phyloP scores from a whole-genome alignment of 37 sponge, comb jelly and placozoan genomes.

The Eunapius fragilis region DNA sequence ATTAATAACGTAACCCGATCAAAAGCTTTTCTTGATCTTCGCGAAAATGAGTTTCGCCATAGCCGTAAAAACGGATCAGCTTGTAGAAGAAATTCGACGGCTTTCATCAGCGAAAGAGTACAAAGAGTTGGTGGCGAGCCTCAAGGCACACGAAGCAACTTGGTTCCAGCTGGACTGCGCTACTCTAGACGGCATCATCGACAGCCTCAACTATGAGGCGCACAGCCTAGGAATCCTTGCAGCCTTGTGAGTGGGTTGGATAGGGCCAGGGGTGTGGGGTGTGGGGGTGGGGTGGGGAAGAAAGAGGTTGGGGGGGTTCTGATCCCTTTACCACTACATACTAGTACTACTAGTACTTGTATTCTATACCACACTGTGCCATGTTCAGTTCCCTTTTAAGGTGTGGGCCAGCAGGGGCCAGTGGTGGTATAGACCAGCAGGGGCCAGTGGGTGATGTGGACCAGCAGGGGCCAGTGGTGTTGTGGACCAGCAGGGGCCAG shows the following conservation, averaged over 20 bases:
- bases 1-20: background rate
- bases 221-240: conserved; percentile 63
- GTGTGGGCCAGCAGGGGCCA: too few species aligned
- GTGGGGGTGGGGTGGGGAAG: too few species aligned
- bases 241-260: conserved; percentile 35
- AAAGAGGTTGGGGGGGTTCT: too few species aligned
- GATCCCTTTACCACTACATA: too few species aligned
- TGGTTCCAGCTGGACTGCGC: conserved; percentile 15
- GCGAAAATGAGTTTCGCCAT: conserved; percentile 3
- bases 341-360: too few species aligned
- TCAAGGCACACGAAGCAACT: conserved; percentile 19
- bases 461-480: too few species aligned
- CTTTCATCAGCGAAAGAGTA: conserved; percentile 18
- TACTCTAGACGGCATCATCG: conserved; percentile 52
- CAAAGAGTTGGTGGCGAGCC: conserved; percentile 13
- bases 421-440: too few species aligned
- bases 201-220: conserved; percentile 21
- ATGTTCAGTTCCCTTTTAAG: too few species aligned
- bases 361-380: too few species aligned
- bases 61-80: conserved; percentile 32
- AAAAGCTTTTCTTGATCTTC: background rate
- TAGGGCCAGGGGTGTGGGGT: too few species aligned
- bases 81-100: conserved; percentile 54
- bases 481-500: too few species aligned
- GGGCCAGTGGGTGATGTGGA: too few species aligned